Percentiles rank a stretch among this genome's conserved stretches.
Conservation (phyloP, 2,797 vertebrate genomes). For the Valencia hispanica region DNA sequence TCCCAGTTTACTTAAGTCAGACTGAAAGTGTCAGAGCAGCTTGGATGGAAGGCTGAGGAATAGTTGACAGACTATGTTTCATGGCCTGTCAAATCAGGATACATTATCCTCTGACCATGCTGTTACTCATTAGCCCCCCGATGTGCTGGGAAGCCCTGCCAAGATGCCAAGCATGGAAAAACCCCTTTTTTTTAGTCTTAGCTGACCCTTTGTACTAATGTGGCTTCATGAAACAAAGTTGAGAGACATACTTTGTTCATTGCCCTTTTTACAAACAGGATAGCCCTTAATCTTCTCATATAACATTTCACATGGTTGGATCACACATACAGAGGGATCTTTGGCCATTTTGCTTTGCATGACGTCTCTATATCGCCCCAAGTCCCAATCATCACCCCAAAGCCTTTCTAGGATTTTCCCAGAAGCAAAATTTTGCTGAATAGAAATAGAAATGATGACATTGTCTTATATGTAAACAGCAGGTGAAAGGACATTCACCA, state of each 20-base stretch:
- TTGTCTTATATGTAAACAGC: neutral
- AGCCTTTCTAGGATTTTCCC: too few relatives aligned
- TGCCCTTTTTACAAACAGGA: too few relatives aligned
- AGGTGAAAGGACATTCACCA: neutral
- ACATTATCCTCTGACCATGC: slow-evolving; percentile 60
- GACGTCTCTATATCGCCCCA: too few relatives aligned
- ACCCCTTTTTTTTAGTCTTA: slow-evolving; percentile 26
- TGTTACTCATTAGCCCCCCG: slow-evolving; percentile 78
- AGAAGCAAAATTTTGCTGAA: too few relatives aligned
- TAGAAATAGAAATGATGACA: too few relatives aligned
- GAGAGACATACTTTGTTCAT: too few relatives aligned
- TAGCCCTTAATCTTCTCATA: too few relatives aligned
- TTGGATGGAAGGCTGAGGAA: slow-evolving; percentile 51
- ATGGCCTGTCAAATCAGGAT: slow-evolving; percentile 69
- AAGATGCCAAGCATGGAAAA: slow-evolving; percentile 30
- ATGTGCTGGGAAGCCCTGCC: slow-evolving; percentile 58
- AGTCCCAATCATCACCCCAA: too few relatives aligned
- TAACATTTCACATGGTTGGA: too few relatives aligned
- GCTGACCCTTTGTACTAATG: neutral
- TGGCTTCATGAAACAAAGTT: neutral
- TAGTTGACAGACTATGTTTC: slow-evolving; percentile 56
- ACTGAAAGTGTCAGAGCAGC: slow-evolving; percentile 64
- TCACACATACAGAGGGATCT: too few relatives aligned
- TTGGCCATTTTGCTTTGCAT: too few relatives aligned
- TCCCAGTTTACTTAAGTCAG: slow-evolving; percentile 66